Percentiles rank a stretch among this genome's conserved stretches.
Evolutionary conservation across 1,140 invertebrate genomes (phyloP).

Genomic region (Acromyrmex echinatior): DNA sequence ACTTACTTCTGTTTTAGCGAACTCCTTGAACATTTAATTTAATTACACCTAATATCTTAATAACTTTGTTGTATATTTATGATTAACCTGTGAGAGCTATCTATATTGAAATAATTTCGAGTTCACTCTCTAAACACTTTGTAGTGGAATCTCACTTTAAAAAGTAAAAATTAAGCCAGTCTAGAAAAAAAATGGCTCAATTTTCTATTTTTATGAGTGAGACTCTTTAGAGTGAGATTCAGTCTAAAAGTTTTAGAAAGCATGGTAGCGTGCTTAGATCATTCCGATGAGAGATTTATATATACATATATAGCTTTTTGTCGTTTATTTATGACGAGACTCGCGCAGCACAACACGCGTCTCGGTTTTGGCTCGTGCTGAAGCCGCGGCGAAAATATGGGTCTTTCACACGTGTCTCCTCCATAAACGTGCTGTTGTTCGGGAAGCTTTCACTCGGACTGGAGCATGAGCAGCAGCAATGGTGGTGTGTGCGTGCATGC

Average conservation of each 20-base stretch:
- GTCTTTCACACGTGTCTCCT: not conserved
- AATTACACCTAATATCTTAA: not conserved
- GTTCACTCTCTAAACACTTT: not conserved
- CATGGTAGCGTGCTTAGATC: not conserved
- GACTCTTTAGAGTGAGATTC: no score
- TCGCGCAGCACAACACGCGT: constrained; percentile 14
- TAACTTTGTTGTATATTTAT: not conserved
- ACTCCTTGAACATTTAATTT: not conserved
- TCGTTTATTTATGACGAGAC: constrained; percentile 37
- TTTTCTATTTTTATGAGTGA: no score
- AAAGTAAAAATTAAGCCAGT: no score
- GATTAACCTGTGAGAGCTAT: not conserved
- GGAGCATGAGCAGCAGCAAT: constrained; percentile 35
- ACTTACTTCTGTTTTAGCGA: not conserved
- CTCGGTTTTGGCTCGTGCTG: not conserved
- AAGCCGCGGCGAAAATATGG: not conserved
- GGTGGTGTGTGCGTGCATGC: no score
- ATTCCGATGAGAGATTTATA: constrained; percentile 10
- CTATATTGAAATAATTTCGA: not conserved
- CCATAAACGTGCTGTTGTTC: not conserved
- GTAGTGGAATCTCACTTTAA: no score
- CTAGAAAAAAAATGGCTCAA: no score
- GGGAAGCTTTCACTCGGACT: constrained; percentile 18
- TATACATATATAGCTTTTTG: constrained; percentile 8
- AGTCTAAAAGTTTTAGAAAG: no score